Percentiles rank a stretch among this genome's conserved stretches.
These are phyloP conservation scores for Sinohyriopsis cumingii DNA, from an alignment of 2,888 invertebrate genomes.

Conservation along the genomic window DNA sequence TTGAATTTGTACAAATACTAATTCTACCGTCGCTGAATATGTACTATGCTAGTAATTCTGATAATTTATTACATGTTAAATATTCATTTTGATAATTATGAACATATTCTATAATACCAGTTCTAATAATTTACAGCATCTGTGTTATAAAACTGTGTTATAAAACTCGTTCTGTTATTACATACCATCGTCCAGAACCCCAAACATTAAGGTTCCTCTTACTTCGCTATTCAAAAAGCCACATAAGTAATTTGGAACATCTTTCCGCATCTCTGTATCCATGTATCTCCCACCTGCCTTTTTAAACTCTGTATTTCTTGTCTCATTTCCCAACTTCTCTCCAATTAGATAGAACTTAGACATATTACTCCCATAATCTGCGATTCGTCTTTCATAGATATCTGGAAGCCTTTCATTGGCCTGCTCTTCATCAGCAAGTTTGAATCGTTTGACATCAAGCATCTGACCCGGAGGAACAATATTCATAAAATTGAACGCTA, in stretches of 20 bases:
- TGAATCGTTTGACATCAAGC: conserved; percentile 30
- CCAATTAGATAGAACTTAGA: conserved; percentile 21
- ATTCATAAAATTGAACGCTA: conserved; percentile 32
- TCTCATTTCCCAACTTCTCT: conserved; percentile 48
- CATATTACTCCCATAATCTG: not conserved
- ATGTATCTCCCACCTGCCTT: conserved; percentile 44
- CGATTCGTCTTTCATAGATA: not conserved
- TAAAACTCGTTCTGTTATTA: not conserved
- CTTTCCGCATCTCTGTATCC: conserved; percentile 38
- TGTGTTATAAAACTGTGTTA: too few species aligned
- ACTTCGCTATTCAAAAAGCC: conserved; percentile 56
- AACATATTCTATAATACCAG: too few species aligned
- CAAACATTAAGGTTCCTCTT: conserved; percentile 54
- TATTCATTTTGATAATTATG: too few species aligned
- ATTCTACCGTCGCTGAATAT: too few species aligned
- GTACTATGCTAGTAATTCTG: too few species aligned
- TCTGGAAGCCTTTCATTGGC: conserved; percentile 25
- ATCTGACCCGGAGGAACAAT: conserved; percentile 20
- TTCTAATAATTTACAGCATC: too few species aligned
- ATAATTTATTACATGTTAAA: too few species aligned
- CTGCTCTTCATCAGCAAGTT: conserved; percentile 33
- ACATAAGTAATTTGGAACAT: conserved; percentile 53
- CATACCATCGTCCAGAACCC: conserved; percentile 56
- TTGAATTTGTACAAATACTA: too few species aligned
- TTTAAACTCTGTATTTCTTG: conserved; percentile 56